Base-by-base conservation (phyloP, 1,140 invertebrate species). In the Pachypeltis micranthus region DNA sequence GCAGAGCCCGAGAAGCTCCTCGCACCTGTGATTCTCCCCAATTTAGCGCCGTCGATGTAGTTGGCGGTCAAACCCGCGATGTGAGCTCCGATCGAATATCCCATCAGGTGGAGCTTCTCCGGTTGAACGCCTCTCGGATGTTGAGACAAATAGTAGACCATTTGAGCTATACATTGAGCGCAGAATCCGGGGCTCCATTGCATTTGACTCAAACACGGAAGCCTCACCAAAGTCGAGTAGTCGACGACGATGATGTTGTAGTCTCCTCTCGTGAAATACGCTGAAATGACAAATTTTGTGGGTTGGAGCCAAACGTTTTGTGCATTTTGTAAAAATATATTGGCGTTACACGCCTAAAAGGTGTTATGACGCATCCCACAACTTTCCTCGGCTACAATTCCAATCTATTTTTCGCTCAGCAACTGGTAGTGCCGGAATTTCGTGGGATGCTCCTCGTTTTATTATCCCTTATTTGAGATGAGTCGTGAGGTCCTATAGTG, bases 181-280 rank as follows among this genome's bases (percentile, higher is more conserved):
- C 81, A 81, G 68, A 91, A 91, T 44, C 88, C 79, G 14, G 88
- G 88, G 7, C 85, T 83, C 88, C 88, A 91, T 67, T 87, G 85
- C 78, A 91, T 85, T 75, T 83, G 83, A 68, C 85, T 84, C 1
- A 91, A 76, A 71, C 88, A 91, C 1, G 88, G 88, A 70, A 90
- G 86, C 70, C 84, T 83, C 1, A 89, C 88, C n/a, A 90, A 77
- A 10, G 81, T 78, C 44, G 83, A 83, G 72, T 90, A 90, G 76
- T 91, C 87, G n/a, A 90, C 87, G 55, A 91, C 88, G 67, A 91
- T 87, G 57, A 91, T 85, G 70, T 91, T 91, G 72, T 90, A 91
- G 69, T 90, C 79, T 59, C 88, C 87, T 63, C 82, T 77, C 27
- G 80, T 77, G 73, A 90, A 91, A 72, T 88, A 91, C 0, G 87